Base-by-base conservation (phyloP, 92 coral and sea anemone genomes). In the Palythoa heliodiscus region DNA sequence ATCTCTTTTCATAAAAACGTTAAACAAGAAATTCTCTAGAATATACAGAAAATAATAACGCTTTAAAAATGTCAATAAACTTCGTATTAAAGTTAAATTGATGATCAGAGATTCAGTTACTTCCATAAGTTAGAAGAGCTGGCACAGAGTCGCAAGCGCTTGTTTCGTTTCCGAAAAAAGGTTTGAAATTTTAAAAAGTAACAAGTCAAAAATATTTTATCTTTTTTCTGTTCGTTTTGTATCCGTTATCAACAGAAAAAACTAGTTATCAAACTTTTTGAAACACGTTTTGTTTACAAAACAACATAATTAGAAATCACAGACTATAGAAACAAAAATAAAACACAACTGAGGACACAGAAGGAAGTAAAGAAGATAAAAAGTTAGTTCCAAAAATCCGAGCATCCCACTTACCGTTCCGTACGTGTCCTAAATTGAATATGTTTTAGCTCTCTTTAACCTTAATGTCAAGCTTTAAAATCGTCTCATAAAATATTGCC, bases 401-500 rank as follows among this genome's bases (percentile, higher is more conserved):
- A 14, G 19, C 3, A 1, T 14, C 64, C 19, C 20, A 58, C 64
- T 58, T 58, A 58, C 64, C 64, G 17, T 58, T 14, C 64, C 10
- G 5, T 14, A 19, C 20, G 20, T 58, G 64, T 58, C 64, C 50
- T 43, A 43, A 43, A 43, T 43, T 43, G 50, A 43, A 43, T 43
- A 43, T 43, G 9, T 5, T 43, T 43, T 43, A 43, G 7, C 25
- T 11, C 19, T 7, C 47, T 25, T 69, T 69, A 14, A 11, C 2
- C 73, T 10, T 5, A 69, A 43, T 11, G 2, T 69, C 24, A 19
- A 23, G 14, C 25, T 25, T 29, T 13, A 25, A 25, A 12, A 53
- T 14, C 13, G 5, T 29, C 58, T 80, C 84, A 80, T 80, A 47
- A 80, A 80, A 80, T 39, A 66, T 66, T 80, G 66, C 74, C 23